A percentile compares a stretch with the other conserved stretches of the same genome.
These are phyloP conservation scores for Tipula confusa DNA, from an alignment of 2,888 invertebrate species.

Conservation along the genomic window DNA sequence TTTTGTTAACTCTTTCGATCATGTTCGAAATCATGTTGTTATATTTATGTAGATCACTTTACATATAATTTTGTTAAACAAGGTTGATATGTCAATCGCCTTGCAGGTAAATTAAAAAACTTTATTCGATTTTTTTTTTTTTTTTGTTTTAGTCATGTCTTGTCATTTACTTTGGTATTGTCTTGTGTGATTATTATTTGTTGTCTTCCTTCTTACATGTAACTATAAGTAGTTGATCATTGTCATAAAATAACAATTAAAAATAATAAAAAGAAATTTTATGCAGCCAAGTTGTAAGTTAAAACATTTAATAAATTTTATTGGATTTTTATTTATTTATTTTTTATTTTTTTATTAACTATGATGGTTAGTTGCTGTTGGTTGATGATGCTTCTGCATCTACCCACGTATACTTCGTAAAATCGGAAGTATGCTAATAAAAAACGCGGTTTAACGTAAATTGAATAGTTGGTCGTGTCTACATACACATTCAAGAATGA, in stretches of 20 bases:
- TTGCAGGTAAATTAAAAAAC: constrained; percentile 26
- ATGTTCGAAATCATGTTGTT: constrained; percentile 28
- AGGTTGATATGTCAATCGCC: constrained; percentile 30
- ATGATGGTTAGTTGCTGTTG: too few species aligned
- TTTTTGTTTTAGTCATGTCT: neutral
- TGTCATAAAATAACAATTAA: neutral
- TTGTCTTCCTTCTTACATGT: neutral
- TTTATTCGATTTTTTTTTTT: neutral
- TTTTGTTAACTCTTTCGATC: neutral
- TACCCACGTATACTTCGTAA: neutral
- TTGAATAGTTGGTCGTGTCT: neutral
- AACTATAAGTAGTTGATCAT: too few species aligned
- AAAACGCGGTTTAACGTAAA: neutral
- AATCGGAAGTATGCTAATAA: too few species aligned
- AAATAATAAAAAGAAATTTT: neutral
- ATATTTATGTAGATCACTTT: constrained; percentile 28
- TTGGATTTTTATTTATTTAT: neutral
- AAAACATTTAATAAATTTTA: neutral
- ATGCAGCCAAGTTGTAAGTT: neutral
- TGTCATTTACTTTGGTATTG: neutral
- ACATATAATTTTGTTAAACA: constrained; percentile 29
- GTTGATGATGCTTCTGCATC: neutral
- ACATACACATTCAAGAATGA: too few species aligned
- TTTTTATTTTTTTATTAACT: too few species aligned
- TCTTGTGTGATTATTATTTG: neutral